Base-by-base conservation (phyloP, 2,797 vertebrate genomes). In the Ptychadena robeensis region DNA sequence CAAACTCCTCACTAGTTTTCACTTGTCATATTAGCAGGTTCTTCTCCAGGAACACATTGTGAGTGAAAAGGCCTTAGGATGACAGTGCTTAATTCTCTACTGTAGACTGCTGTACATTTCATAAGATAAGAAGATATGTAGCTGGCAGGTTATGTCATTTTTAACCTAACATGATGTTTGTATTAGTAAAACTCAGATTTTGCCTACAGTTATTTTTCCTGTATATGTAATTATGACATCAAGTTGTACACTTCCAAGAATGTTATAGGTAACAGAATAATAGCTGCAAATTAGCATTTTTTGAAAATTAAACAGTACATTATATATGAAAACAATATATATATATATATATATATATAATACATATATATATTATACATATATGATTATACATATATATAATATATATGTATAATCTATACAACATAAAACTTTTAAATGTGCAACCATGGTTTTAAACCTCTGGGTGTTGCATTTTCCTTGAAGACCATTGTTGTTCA, bases 61-160 rank as follows among this genome's bases (percentile, higher is more conserved):
- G 90, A 91, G 90, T 90, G 88, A 90, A 87, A 87, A 92, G 91
- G 90, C 91, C 91, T 79, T 87, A 91, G 91, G 92, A 92, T 91
- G 87, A 89, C 85, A 89, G 73, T 89, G 86, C 86, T 90, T 38
- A 38, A 38, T 38, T 93, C 90, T 89, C 89, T 90, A 89, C 78
- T 38, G 73, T 88, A 83, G 89, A 89, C 83, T 89, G 65, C n/a
- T 67, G 32, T 22, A 61, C 57, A 25, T n/a, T 61, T 61, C 85
- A 87, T 90, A 88, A 90, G 37, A 89, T 78, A 90, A 87, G 90
- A 88, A 90, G 37, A 89, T 78, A 90, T 91, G 90, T 86, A 81
- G 89, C 91, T 90, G 66, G 85, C 92, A 91, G 92, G 88, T 87
- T 81, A 86, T 91, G 88, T 90, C 89, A 91, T 87, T 83, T 85